These are phyloP conservation scores for Phaonia tiefii DNA, from an alignment of 2,888 invertebrate species.

Conservation along the genomic window DNA sequence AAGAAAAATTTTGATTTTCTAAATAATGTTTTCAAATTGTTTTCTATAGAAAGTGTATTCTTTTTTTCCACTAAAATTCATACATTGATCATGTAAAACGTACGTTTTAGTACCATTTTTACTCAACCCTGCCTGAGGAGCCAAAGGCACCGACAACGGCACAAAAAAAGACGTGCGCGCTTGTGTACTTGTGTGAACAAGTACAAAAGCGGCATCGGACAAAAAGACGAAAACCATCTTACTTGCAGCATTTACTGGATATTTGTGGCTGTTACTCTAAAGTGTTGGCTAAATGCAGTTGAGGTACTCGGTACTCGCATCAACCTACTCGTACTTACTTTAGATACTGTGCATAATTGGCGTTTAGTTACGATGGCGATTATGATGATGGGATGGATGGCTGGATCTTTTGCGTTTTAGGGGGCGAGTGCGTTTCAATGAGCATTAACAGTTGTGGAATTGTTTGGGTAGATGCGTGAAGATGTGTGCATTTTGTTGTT, in stretches of 20 bases:
- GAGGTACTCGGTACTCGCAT: background rate
- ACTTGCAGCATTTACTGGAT: conserved; percentile 39
- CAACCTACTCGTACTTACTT: background rate
- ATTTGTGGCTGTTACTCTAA: conserved; percentile 29
- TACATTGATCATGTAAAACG: too few relatives aligned
- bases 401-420: background rate
- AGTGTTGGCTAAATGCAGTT: conserved; percentile 25
- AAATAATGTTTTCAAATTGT: too few relatives aligned
- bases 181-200: background rate
- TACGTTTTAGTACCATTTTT: too few relatives aligned
- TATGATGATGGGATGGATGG: background rate
- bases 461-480: conserved; percentile 49
- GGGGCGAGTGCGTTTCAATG: conserved; percentile 11
- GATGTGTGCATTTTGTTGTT: conserved; percentile 46
- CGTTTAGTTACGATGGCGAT: conserved; percentile 49
- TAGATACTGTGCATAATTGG: conserved; percentile 54
- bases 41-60: too few relatives aligned
- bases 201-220: background rate
- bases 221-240: conserved; percentile 18
- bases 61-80: too few relatives aligned
- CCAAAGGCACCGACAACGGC: background rate
- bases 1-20: too few relatives aligned
- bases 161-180: conserved; percentile 20
- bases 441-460: conserved; percentile 24
- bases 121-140: too few relatives aligned